Base-by-base conservation (phyloP, 2,888 invertebrate genomes). In the Trachelus stipa region DNA sequence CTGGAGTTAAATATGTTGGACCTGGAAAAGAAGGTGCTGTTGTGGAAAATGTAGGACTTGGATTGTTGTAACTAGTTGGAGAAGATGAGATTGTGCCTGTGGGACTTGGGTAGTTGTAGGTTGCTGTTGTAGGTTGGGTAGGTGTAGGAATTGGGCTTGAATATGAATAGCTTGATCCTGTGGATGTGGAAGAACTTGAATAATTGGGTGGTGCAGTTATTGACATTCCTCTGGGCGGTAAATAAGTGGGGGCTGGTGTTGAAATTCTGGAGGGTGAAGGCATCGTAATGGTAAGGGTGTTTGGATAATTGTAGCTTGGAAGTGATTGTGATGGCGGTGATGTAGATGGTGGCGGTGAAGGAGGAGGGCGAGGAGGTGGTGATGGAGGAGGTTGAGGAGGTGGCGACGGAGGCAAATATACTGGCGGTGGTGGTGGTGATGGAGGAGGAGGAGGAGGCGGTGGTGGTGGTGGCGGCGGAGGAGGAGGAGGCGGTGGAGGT, bases 221-320 rank as follows among this genome's bases (percentile, higher is more conserved):
- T 56, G 56, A 56, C 56, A 56, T 23, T 56, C 23, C 56, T 56
- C 56, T 56, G 4, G 87, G 87, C n/a, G 86, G 86, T 73, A 83
- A 75, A 68, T 84, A 84, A 6, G 82, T 81, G 30, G 82, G 83
- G 4, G 76, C 73, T 6, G 76, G 76, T 11, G 73, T 71, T 6
- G 68, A 81, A 34, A 68, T 12, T 23, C 15, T 56, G 31, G 71
- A 71, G 23, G 71, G 76, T n/a, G 79, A 76, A 11, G 56, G 56
- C 1, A 9, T 56, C 56, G 1, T 56, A 56, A 23, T 2, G 56
- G 79, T 34, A 34, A 77, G 73, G 31, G 79, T 34, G 74, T 78
- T 33, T 34, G 77, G 75, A 30, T 77, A 68, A 69, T 71, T 73
- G 40, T 77, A 9, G 82, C 78, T 76, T 34, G 37, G 75, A 11